A percentile compares a stretch with the other conserved stretches of the same genome.
Evolutionary conservation across 30 jellyfish, hydroid and myxozoan species (phyloP).

Genomic region (Turritopsis dohrnii): DNA sequence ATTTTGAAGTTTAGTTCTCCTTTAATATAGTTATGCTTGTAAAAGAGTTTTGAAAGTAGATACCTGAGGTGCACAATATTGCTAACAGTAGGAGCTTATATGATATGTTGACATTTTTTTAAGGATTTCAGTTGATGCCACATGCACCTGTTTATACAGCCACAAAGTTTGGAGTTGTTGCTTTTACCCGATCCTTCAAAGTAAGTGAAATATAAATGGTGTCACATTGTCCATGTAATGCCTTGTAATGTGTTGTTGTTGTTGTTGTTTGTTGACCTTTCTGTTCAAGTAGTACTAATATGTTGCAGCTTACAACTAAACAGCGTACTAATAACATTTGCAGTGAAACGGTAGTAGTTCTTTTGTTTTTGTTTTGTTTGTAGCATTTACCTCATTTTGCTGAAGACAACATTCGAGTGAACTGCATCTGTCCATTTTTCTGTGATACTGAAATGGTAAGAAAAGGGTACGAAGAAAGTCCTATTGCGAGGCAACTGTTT

Average conservation of each 20-base stretch:
- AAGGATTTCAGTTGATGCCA: slow-evolving; percentile 41
- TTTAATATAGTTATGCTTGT: not conserved
- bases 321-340: not conserved
- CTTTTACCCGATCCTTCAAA: slow-evolving; percentile 55
- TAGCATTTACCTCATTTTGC: slow-evolving; percentile 7
- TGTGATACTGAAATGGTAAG: slow-evolving; percentile 51
- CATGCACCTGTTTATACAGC: slow-evolving; percentile 55
- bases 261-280: not conserved
- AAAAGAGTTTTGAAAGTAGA: no score
- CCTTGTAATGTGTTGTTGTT: not conserved
- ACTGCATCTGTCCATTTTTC: slow-evolving; percentile 64
- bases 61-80: not conserved
- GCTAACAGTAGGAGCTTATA: not conserved
- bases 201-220: slow-evolving; percentile 21
- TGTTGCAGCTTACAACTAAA: not conserved
- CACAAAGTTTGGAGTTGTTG: slow-evolving; percentile 64
- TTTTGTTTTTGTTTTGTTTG: not conserved
- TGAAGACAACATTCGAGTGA: slow-evolving; percentile 49
- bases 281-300: not conserved
- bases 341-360: not conserved
- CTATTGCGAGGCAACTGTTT: slow-evolving; percentile 24
- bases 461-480: slow-evolving; percentile 37
- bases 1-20: not conserved
- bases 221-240: no score
- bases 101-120: not conserved